A percentile compares a stretch with the other conserved stretches of the same genome.
These are phyloP conservation scores for Brachyalestes nurse DNA, from an alignment of 2,797 vertebrate species.

Conservation along the genomic window DNA sequence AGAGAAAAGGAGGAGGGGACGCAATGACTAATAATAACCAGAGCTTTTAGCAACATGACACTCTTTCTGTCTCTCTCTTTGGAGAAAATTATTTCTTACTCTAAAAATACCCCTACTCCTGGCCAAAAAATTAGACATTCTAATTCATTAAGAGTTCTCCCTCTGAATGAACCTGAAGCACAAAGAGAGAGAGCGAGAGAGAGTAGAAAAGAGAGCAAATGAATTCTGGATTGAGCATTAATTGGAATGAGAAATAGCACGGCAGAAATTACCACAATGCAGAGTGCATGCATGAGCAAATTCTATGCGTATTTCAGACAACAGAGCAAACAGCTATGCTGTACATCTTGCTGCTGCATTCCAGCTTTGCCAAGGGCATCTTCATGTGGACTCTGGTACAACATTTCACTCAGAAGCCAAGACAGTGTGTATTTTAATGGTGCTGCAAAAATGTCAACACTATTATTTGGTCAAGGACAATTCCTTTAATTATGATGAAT, in stretches of 20 bases:
- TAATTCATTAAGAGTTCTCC: constrained; percentile 64
- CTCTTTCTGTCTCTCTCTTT: constrained; percentile 27
- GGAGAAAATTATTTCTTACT: constrained; percentile 69
- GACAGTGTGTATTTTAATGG: constrained; percentile 30
- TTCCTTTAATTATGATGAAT: constrained; percentile 13
- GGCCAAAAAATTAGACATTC: constrained; percentile 60
- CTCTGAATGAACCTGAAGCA: constrained; percentile 49
- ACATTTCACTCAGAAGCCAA: constrained; percentile 3
- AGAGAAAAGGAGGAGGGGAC: constrained; percentile 71
- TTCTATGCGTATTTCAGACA: constrained; percentile 25
- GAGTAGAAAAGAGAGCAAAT: constrained; percentile 45
- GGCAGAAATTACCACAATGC: constrained; percentile 43
- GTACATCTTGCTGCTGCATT: constrained; percentile 30
- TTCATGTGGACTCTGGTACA: constrained; percentile 23
- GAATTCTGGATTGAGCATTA: constrained; percentile 59
- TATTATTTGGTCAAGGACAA: constrained; percentile 28
- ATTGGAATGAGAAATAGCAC: constrained; percentile 52
- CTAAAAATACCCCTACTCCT: constrained; percentile 70
- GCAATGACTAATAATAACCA: constrained; percentile 72
- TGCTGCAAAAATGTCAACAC: constrained; percentile 39
- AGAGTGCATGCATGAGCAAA: constrained; percentile 33
- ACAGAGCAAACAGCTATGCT: constrained; percentile 17
- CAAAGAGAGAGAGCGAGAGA: constrained; percentile 46
- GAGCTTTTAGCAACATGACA: constrained; percentile 67
- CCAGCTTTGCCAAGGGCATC: constrained; percentile 1